These are phyloP conservation scores for Neoniphon sammara DNA, from an alignment of 2,797 vertebrate species.

Conservation along the genomic window DNA sequence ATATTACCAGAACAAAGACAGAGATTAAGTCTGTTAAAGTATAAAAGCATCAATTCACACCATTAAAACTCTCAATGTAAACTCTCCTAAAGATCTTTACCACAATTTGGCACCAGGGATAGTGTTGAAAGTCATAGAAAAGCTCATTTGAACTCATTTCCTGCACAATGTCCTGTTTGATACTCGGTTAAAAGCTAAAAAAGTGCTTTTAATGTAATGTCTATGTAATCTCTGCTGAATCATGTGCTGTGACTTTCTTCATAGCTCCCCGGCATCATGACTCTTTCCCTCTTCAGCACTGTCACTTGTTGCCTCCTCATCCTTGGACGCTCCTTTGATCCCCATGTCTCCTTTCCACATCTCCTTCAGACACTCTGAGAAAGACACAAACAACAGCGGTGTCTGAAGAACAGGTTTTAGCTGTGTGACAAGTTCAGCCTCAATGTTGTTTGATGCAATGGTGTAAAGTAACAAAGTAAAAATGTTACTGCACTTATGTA, in stretches of 20 bases:
- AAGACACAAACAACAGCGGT: slow-evolving; percentile 1
- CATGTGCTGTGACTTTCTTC: slow-evolving; percentile 24
- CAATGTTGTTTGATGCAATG: too few species aligned
- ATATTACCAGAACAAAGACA: slow-evolving; percentile 4
- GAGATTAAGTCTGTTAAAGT: too few species aligned
- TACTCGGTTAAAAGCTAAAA: neutral
- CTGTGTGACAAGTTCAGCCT: neutral
- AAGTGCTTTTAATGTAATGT: slow-evolving; percentile 23
- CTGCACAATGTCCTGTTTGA: neutral
- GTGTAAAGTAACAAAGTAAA: too few species aligned
- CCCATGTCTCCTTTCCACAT: slow-evolving; percentile 84
- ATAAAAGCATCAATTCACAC: slow-evolving; percentile 2
- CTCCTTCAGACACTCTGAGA: slow-evolving; percentile 87
- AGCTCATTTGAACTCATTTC: neutral
- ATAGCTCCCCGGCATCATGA: slow-evolving; percentile 80
- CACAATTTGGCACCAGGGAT: neutral
- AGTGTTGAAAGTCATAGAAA: neutral
- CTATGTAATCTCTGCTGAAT: too few species aligned
- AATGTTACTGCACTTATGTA: too few species aligned
- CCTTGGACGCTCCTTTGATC: slow-evolving; percentile 43
- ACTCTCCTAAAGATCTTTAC: too few species aligned
- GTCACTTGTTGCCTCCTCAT: slow-evolving; percentile 10
- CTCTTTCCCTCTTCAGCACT: slow-evolving; percentile 21
- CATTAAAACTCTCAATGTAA: neutral
- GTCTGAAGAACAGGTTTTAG: neutral